Evolutionary conservation across 2,797 vertebrate genomes (phyloP), one percentile per base, ranked within the genome.

Genomic region (Odontamblyopus rebecca): DNA sequence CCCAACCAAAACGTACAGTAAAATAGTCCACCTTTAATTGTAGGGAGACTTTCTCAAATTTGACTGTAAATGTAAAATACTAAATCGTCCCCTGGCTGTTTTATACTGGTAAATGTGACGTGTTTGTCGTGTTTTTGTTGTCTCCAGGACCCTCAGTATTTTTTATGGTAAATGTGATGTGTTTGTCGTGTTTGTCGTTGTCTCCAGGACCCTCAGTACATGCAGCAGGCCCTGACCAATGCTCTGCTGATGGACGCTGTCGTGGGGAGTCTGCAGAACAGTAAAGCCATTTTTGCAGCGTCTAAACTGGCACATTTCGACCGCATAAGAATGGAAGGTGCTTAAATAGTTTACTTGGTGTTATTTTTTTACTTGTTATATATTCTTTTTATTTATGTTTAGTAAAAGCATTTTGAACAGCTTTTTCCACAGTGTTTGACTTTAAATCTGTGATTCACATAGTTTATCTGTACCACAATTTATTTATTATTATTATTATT

Each of bases 161-260:
- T 23, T 23, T 23, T 23, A 23, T 67, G 19, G 19, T 8, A 51
- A 32, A 32, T 30, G 27, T 1, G 16, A 19, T 29, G 1, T 48
- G 3, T 2, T 53, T 26, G 1, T 81, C n/a, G n/a, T n/a, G n/a
- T n/a, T n/a, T n/a, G n/a, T 23, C 1, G 23, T 2, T 82, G 30
- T 72, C 60, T 69, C 3, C 74, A 99, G 98, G 98, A 99, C 87
- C 98, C 97, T 1, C 97, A 99, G 88, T 97, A 96, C 53, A 90
- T 98, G 88, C 96, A 99, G 88, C 96, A 98, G 90, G 97, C 98
- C 0, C 92, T 99, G 88, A 97, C 96, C 7, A 97, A 99, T 0
- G 95, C 95, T 73, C 84, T 99, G 78, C 78, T 99, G 67, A 99
- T 99, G 97, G 97, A 99, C 2, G 98, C 98, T 0, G 97, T 98